These are phyloP conservation scores for Sapajus apella DNA, from an alignment of 2,113 vertebrate species.

Conservation along the genomic window DNA sequence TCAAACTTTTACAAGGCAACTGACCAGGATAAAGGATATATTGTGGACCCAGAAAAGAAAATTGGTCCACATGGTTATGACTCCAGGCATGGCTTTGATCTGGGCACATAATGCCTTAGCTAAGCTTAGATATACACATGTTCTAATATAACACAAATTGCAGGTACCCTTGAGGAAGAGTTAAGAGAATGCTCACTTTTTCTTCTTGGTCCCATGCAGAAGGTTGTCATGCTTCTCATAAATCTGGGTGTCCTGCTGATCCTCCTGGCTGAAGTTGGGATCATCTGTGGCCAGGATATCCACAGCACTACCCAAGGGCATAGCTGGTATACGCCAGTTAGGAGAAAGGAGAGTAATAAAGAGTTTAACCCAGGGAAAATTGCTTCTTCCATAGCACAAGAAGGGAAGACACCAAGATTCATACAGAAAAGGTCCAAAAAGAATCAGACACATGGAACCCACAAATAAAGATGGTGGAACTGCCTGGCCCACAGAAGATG, in stretches of 20 bases:
- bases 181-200: conserved; percentile 84
- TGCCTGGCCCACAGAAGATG: background rate
- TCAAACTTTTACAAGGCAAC: background rate
- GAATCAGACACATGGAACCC: background rate
- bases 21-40: background rate
- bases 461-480: background rate
- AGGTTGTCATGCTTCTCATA: conserved; percentile 97
- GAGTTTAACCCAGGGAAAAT: background rate
- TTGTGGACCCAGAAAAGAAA: background rate
- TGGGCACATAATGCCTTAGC: background rate
- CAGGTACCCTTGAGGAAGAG: background rate
- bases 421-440: background rate
- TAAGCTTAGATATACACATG: background rate
- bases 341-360: background rate
- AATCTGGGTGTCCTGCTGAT: conserved; percentile 93
- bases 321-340: conserved; percentile 79
- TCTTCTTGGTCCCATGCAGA: conserved; percentile 91
- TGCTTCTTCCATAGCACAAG: background rate
- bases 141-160: background rate
- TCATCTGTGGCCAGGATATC: conserved; percentile 95
- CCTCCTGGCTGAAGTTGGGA: conserved; percentile 86
- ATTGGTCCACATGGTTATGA: background rate
- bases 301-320: conserved; percentile 92
- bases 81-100: background rate
- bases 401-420: background rate